Base-by-base conservation (phyloP, 1,140 invertebrate species). In the Lordiphosa mommai region DNA sequence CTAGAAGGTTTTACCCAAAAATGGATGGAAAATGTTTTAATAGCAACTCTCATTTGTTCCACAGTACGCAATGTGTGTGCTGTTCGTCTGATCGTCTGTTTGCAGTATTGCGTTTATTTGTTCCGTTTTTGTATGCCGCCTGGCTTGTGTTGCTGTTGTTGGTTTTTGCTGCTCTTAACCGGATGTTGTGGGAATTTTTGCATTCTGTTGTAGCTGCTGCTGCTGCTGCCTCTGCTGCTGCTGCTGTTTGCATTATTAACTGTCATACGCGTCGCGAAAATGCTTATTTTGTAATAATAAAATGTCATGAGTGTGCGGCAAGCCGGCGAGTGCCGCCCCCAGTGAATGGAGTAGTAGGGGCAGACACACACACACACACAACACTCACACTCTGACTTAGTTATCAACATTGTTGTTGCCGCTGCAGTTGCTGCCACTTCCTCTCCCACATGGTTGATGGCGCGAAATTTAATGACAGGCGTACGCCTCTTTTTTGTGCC, bases 211-310 rank as follows among this genome's bases (percentile, higher is more conserved):
- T 20, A 46, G 47, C 38, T 47, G 47, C 32, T 41, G 48, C 6
- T 44, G 61, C 13, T 40, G 48, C 9, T 53, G 55, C 14, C 52
- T 41, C 3, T 57, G 60, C 20, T 69, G 70, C 44, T 66, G 66
- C 33, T 70, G 61, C 36, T 59, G 57, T 66, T 70, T 61, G 57
- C 63, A 67, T 82, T 84, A 82, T 82, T 82, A 72, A 84, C 77
- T 82, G 76, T 76, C 77, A 82, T 82, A 82, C 61, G 72, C 57
- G 73, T 57, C 57, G 72, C 59, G 59, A 77, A 82, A 82, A 82
- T 77, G 77, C 68, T 84, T 82, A 84, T 84, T 76, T 84, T 84
- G 77, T 84, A 84, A 84, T 69, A 84, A 82, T 77, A 84, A 84
- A 84, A 72, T 85, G 60, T 77, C 77, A 72, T 77, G 63, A 77